Evolutionary conservation across 2,797 vertebrate genomes (phyloP).

Genomic region (Clarias fuscus): DNA sequence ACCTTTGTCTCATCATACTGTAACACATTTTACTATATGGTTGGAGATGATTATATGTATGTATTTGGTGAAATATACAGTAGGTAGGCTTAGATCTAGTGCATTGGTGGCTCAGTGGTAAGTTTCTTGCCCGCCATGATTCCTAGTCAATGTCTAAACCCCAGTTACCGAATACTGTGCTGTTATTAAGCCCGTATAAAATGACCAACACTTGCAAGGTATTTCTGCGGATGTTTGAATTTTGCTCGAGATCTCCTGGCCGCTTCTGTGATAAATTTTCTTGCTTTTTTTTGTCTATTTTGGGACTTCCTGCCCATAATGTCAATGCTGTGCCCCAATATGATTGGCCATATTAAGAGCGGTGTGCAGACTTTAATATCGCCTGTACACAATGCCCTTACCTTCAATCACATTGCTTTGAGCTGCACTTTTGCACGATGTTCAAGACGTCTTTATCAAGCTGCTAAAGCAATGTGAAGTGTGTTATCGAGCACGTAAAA

Average conservation of each 20-base stretch:
- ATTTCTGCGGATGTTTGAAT: background rate
- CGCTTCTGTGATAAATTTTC: background rate
- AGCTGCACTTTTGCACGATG: background rate
- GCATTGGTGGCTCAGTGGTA: too few relatives aligned
- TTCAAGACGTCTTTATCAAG: background rate
- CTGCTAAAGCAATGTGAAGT: background rate
- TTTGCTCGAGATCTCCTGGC: background rate
- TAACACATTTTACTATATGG: too few relatives aligned
- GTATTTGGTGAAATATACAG: too few relatives aligned
- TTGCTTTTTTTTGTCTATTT: background rate
- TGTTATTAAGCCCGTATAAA: too few relatives aligned
- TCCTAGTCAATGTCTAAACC: too few relatives aligned
- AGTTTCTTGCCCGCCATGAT: too few relatives aligned
- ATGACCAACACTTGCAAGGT: background rate
- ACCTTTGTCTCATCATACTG: too few relatives aligned
- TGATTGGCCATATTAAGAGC: background rate
- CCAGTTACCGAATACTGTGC: too few relatives aligned
- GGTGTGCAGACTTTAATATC: background rate
- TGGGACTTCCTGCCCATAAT: background rate
- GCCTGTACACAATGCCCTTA: background rate
- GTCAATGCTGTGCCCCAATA: background rate
- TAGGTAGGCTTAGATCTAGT: too few relatives aligned
- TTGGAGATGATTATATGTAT: too few relatives aligned
- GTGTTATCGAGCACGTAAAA: background rate
- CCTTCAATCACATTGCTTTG: background rate